Evolutionary conservation across 2,113 vertebrate species (phyloP), one percentile per base, ranked within the genome.

Genomic region (Anguilla rostrata): DNA sequence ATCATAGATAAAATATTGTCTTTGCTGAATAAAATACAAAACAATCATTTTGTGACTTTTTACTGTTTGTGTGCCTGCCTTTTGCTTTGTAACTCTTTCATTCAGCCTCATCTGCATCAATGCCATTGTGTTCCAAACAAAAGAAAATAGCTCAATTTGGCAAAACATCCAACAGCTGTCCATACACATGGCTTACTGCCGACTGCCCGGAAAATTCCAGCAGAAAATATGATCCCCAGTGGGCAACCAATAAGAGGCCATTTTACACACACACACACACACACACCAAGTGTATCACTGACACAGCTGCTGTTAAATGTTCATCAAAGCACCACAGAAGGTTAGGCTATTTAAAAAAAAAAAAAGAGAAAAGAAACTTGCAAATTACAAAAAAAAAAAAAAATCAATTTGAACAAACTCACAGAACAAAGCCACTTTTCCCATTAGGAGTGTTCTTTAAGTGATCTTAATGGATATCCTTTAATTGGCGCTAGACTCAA

Each of bases 381-480:
- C 26, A 5, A 71, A 8, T 71, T 26, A 29, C 5, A 29, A 34
- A 34, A 12, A 26, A 75, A 75, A 2, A 2, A 66, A 60, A 20
- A 66, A 66, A 66, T 66, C 22, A 18, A 26, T 66, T 66, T 22
- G 20, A 66, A 66, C 60, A 53, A 75, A 12, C 71, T 75, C 71
- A 29, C 26, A 75, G 71, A 75, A 26, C 26, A 34, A 26, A 12
- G 8, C 71, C 71, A 75, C 9, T 75, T 75, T 75, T 34, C 22
- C 49, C 83, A 71, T 41, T 66, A 66, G 57, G 26, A 22, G 16
- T n/a, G 83, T 18, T 78, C 41, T 84, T 84, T 71, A 78, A 40
- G 43, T 78, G 29, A 41, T 18, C 66, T n/a, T 78, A 84, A 78
- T 84, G 46, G 40, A 40, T 84, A 43, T 78, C 63, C 66, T 49